Base-by-base conservation (phyloP, 2,797 vertebrate species). In the Melopsittacus undulatus region DNA sequence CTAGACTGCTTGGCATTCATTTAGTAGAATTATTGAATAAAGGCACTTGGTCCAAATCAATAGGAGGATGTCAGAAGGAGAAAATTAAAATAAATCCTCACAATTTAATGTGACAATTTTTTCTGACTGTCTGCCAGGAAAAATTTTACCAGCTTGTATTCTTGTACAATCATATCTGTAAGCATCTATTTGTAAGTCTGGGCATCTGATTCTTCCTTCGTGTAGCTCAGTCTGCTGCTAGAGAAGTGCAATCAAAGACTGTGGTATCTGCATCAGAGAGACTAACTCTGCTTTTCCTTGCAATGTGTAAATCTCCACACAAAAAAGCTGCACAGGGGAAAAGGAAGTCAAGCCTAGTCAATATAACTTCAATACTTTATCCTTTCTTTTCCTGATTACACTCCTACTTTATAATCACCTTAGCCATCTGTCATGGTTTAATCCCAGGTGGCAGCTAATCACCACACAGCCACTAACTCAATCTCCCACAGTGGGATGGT, bases 31-130 rank as follows among this genome's bases (percentile, higher is more conserved):
- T 87, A 89, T 19, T 95, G 68, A 95, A 90, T 77, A 83, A 87
- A 89, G 30, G 43, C 68, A 80, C 48, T 82, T 86, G n/a, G 10
- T 73, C 46, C 5, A 66, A 94, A 92, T 96, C 90, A 75, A 94
- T 95, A 78, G 38, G 22, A 89, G 21, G 36, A 82, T 61, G 56
- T 69, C 75, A 92, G 78, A 79, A 92, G 48, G 45, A 91, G 75
- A 95, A 96, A 92, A 93, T 93, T 68, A 72, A 90, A 95, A 59
- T 46, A 92, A 79, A 87, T 80, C 32, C 13, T 89, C 27, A 72
- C 93, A 90, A 95, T 74, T 89, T 83, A 82, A 78, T 81, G 81
- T 89, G 75, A 83, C 78, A 89, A 90, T 89, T 87, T 77, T 75
- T 92, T 75, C 81, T 85, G 64, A 29, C 48, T 85, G 36, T 92